A percentile compares a stretch with the other conserved stretches of the same genome.
These are phyloP conservation scores for Vicugna pacos DNA, from an alignment of 2,113 vertebrate genomes.

Conservation along the genomic window DNA sequence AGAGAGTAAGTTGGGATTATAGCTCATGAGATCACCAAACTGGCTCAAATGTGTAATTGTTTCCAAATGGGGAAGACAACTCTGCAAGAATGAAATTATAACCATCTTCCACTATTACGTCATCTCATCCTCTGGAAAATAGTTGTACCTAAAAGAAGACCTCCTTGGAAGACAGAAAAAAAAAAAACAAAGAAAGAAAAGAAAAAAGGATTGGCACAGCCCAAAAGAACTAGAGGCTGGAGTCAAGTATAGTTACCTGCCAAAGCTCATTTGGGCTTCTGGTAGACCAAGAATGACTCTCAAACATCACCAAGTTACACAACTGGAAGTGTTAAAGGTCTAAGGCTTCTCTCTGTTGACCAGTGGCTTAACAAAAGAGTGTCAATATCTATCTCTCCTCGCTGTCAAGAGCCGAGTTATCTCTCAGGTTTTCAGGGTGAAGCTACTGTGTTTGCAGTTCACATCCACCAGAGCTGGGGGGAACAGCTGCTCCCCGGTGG, in stretches of 20 bases:
- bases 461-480: not conserved
- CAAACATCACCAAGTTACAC: not conserved
- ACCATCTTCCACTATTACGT: constrained; percentile 78
- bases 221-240: not conserved
- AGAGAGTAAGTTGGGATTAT: constrained; percentile 66
- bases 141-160: constrained; percentile 72
- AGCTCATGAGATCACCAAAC: constrained; percentile 77
- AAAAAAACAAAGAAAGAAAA: not conserved
- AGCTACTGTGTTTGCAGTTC: constrained; percentile 55
- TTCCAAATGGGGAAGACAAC: constrained; percentile 79
- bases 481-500: not conserved
- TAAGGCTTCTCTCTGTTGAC: constrained; percentile 45
- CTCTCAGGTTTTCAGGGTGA: constrained; percentile 52
- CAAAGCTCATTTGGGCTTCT: not conserved
- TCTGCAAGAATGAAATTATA: constrained; percentile 79
- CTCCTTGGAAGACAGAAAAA: constrained; percentile 48
- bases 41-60: constrained; percentile 78
- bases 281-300: constrained; percentile 24
- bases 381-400: constrained; percentile 49
- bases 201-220: not conserved
- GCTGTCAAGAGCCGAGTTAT: constrained; percentile 63
- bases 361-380: constrained; percentile 33
- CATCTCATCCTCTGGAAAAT: constrained; percentile 77
- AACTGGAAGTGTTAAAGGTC: constrained; percentile 46
- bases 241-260: not conserved